Base-by-base conservation (phyloP, 1,140 invertebrate species). In the Chlorops oryzae region DNA sequence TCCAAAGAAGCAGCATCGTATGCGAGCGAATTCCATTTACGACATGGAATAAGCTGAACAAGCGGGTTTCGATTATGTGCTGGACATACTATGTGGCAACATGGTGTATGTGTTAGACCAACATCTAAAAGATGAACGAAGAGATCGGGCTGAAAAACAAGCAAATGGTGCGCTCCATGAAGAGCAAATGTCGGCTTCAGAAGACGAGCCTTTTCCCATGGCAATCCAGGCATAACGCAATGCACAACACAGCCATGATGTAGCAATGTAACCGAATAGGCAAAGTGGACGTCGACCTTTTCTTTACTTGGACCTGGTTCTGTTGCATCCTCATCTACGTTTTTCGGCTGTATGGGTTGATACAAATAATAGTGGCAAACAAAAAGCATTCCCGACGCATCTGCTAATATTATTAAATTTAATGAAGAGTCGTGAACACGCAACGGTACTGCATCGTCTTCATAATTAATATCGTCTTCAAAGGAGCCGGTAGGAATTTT, bases 321-420 rank as follows among this genome's bases (percentile, higher is more conserved):
- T 20, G 46, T 45, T 25, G 49, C 38, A 27, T 45, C 47, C 25
- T 58, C 56, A 22, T 62, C 58, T 6, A 52, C 52, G 27, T 60
- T 53, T 49, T 59, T 58, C 4, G 78, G 79, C 66, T 83, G 77
- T 42, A 78, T 74, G 46, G 83, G 82, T 69, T 88, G 84, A 63
- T 90, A 91, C 1, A 90, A 73, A 59, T 90, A 91, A 73, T 91
- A 86, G 73, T 90, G 87, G 59, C 87, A 90, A 38, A 91, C 83
- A 57, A 86, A 88, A 17, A 90, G 80, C 61, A 87, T 77, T 47
- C 87, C 87, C 6, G 74, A 72, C 51, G 80, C 80, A 62, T 84
- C 80, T 21, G 85, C 84, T 37, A 89, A 75, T 38, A 90, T 86
- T 56, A 86, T 81, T 7, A 90, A 74, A 75, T 90, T 87, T 21